Conservation (phyloP, 2,113 vertebrate species). For the Alces alces region DNA sequence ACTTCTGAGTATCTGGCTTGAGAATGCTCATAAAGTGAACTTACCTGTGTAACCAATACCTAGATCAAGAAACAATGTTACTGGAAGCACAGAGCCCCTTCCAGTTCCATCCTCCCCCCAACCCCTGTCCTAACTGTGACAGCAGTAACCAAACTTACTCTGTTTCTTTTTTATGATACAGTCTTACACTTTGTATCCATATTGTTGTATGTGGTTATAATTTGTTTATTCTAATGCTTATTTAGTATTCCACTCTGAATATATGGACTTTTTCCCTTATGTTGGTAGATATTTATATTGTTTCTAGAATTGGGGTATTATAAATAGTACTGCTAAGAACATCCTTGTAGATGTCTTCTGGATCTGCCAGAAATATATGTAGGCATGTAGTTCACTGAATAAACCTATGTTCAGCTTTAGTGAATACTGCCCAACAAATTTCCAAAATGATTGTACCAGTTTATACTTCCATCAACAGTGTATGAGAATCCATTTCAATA, state of each 20-base stretch:
- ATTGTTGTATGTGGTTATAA: background rate
- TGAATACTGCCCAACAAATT: background rate
- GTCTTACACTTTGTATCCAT: background rate
- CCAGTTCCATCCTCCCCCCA: background rate
- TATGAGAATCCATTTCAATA: background rate
- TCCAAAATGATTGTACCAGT: background rate
- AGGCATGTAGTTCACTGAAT: background rate
- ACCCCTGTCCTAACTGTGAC: background rate
- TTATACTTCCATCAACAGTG: background rate
- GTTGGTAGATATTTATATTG: background rate
- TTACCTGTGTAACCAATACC: background rate
- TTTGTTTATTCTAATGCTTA: background rate
- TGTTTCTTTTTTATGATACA: background rate
- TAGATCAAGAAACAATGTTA: background rate
- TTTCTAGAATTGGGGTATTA: background rate
- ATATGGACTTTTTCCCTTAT: background rate
- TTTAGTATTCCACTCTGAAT: background rate
- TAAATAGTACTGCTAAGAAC: background rate
- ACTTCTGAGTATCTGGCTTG: background rate
- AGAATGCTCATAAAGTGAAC: background rate
- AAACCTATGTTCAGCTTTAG: background rate
- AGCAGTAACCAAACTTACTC: background rate
- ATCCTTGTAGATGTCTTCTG: background rate
- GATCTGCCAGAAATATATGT: background rate
- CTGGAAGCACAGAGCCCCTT: background rate